These are phyloP conservation scores for Hymenopus coronatus DNA, from an alignment of 2,888 invertebrate species.

Conservation along the genomic window DNA sequence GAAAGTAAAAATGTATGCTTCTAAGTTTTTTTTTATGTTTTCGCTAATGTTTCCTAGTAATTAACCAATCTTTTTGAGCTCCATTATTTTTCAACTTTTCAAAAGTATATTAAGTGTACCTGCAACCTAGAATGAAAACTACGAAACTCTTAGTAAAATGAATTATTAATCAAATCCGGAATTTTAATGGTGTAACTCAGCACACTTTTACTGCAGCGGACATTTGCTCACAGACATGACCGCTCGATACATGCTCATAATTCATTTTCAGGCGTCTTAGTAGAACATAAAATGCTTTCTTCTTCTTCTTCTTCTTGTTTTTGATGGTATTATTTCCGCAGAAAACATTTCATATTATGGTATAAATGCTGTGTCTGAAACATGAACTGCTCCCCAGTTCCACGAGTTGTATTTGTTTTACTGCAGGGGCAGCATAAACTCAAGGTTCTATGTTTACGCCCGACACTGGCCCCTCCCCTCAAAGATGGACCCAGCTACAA, in stretches of 20 bases:
- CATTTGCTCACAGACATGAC: neutral
- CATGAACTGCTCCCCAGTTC: neutral
- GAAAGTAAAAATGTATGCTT: too few relatives aligned
- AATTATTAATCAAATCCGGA: too few relatives aligned
- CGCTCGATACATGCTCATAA: neutral
- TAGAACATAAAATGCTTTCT: neutral
- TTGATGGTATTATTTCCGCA: neutral
- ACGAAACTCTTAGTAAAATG: too few relatives aligned
- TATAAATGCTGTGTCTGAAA: neutral
- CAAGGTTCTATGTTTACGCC: neutral
- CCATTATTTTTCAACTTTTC: too few relatives aligned
- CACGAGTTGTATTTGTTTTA: neutral
- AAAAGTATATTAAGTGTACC: too few relatives aligned
- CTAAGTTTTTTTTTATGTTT: too few relatives aligned
- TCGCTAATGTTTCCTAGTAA: too few relatives aligned
- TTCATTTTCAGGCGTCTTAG: neutral
- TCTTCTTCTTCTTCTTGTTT: neutral
- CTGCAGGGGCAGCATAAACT: neutral
- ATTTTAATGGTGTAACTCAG: too few relatives aligned
- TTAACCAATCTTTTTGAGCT: too few relatives aligned
- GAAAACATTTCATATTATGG: neutral
- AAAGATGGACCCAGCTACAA: neutral
- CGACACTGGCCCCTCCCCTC: neutral
- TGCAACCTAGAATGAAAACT: too few relatives aligned
- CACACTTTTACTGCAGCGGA: too few relatives aligned